Evolutionary conservation across 2,113 vertebrate genomes (phyloP).

Genomic region (Procavia capensis): DNA sequence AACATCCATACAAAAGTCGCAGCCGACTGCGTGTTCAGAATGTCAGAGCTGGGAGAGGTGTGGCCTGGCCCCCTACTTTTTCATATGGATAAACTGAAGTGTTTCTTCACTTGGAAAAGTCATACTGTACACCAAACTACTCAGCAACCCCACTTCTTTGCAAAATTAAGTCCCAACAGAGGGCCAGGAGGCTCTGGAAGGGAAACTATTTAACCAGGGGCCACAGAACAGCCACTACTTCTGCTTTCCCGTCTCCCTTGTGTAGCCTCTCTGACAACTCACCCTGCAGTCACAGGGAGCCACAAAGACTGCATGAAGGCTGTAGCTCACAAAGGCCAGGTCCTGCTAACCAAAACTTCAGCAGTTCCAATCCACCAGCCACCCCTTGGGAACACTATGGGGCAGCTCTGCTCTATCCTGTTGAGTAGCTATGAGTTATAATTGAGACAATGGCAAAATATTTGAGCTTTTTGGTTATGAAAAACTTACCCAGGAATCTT

Average conservation of each 20-base stretch:
- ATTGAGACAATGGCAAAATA: no score
- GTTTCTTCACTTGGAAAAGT: background rate
- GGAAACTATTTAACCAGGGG: background rate
- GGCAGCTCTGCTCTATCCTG: no score
- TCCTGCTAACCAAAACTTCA: no score
- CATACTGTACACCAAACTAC: background rate
- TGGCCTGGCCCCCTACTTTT: background rate
- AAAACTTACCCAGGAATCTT: background rate
- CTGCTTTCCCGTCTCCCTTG: background rate
- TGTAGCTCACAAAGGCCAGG: no score
- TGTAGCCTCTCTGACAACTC: no score
- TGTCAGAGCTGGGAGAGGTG: background rate
- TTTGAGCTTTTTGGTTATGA: no score
- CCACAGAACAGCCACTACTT: fast-evolving
- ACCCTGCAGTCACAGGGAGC: background rate
- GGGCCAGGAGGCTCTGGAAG: background rate
- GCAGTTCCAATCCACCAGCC: no score
- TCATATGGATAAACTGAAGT: background rate
- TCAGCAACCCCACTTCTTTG: background rate
- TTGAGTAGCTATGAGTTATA: no score
- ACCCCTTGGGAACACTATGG: no score
- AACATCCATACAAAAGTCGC: background rate
- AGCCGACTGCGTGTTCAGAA: background rate
- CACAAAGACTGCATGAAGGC: background rate
- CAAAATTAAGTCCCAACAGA: background rate